phyloP scores from a whole-genome alignment of 2,797 vertebrate genomes.

The Tamandua tetradactyla region DNA sequence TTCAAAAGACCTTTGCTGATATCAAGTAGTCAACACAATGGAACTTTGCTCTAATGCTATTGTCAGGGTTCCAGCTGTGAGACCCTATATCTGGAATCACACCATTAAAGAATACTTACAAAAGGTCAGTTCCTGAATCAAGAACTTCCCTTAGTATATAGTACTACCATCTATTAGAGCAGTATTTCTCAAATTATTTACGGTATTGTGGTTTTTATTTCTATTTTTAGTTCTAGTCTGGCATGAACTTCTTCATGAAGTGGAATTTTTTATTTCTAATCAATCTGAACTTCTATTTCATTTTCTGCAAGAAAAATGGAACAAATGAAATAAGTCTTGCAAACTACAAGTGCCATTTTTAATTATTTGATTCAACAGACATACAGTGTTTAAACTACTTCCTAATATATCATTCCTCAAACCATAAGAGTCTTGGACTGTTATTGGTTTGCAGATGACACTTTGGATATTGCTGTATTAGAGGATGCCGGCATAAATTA shows the following conservation, averaged over 20 bases:
- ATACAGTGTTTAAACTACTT: background rate
- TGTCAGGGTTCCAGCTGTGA: background rate
- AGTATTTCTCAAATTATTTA: accelerated
- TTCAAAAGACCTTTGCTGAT: background rate
- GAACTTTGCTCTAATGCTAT: background rate
- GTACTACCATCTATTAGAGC: background rate
- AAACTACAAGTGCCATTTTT: background rate
- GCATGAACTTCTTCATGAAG: background rate
- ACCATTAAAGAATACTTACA: background rate
- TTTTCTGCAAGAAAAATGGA: background rate
- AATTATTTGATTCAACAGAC: background rate
- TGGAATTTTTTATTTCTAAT: no score
- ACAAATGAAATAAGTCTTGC: background rate
- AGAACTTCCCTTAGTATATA: no score
- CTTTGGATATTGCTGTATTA: background rate
- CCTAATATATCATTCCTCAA: no score
- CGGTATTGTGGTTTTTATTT: background rate
- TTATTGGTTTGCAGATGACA: no score
- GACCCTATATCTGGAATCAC: no score
- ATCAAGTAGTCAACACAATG: background rate
- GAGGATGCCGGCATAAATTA: background rate
- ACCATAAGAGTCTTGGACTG: background rate
- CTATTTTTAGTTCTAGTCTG: background rate
- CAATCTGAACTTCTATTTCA: background rate
- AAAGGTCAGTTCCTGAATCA: background rate